A percentile compares a stretch with the other conserved stretches of the same genome.
Conservation (phyloP, 2,888 invertebrate genomes). For the Alsophila aescularia region DNA sequence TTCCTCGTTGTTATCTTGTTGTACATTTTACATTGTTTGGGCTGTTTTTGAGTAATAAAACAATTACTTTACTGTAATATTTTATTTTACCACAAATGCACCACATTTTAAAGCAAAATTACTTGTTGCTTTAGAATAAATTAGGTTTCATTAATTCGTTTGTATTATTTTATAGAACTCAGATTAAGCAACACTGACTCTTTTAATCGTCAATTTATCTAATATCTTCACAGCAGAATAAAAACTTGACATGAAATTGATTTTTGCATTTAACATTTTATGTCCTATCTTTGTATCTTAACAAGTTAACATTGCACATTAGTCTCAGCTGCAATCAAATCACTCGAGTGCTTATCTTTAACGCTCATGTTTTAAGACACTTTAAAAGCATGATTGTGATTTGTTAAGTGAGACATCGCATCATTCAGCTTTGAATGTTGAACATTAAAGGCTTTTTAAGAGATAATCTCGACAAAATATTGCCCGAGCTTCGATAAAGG, state of each 20-base stretch:
- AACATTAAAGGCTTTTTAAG: constrained; percentile 69
- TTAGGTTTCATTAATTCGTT: not conserved
- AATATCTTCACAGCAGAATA: too few species aligned
- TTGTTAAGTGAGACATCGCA: constrained; percentile 75
- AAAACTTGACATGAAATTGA: too few species aligned
- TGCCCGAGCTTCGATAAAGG: constrained; percentile 69
- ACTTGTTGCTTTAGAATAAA: not conserved
- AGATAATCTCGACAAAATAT: constrained; percentile 79
- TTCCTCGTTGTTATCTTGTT: constrained; percentile 32
- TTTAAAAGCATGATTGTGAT: constrained; percentile 70
- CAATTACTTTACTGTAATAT: constrained; percentile 21
- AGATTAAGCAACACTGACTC: not conserved
- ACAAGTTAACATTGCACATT: constrained; percentile 12
- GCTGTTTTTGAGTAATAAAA: constrained; percentile 40
- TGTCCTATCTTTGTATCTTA: not conserved
- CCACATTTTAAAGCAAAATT: not conserved
- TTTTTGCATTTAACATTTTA: not conserved
- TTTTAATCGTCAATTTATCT: too few species aligned
- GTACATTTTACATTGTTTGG: constrained; percentile 56
- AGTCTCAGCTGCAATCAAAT: constrained; percentile 14
- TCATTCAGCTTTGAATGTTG: constrained; percentile 63
- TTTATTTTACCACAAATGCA: constrained; percentile 23
- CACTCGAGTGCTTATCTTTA: constrained; percentile 18
- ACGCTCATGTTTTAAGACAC: constrained; percentile 31
- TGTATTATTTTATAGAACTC: not conserved